Evolutionary conservation across 2,113 vertebrate species (phyloP).

Genomic region (Bambusicola thoracicus): DNA sequence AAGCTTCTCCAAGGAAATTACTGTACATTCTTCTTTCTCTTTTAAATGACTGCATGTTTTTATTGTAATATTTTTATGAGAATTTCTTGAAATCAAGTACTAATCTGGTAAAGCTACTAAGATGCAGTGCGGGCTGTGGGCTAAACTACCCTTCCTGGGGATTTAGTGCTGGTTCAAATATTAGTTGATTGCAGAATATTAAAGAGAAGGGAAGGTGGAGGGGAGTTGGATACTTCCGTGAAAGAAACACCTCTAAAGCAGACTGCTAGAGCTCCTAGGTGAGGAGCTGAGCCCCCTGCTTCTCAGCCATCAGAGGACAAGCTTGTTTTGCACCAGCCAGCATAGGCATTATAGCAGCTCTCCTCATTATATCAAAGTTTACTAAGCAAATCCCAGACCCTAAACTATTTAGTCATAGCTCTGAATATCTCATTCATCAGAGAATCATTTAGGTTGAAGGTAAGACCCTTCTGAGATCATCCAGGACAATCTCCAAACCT

Average conservation of each 20-base stretch:
- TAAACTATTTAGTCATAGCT: background rate
- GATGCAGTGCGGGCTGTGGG: background rate
- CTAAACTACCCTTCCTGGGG: background rate
- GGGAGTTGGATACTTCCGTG: background rate
- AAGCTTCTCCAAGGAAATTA: slow-evolving; percentile 26
- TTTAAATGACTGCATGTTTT: background rate
- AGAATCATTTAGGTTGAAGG: background rate
- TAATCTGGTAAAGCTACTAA: background rate
- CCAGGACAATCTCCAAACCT: background rate
- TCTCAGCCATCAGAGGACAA: background rate
- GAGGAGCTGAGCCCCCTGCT: background rate
- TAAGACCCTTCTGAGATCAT: background rate
- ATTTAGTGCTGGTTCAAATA: background rate
- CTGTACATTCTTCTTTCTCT: background rate
- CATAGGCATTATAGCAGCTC: background rate
- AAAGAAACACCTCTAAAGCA: fast-evolving
- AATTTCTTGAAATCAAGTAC: background rate
- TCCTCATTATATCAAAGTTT: background rate
- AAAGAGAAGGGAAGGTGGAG: background rate
- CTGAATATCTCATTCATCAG: background rate
- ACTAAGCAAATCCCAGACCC: background rate
- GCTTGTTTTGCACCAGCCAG: background rate
- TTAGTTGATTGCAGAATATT: fast-evolving
- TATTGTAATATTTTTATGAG: background rate
- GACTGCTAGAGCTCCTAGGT: background rate